phyloP scores from a whole-genome alignment of 2,888 invertebrate genomes.

The Ormyrus pomaceus region DNA sequence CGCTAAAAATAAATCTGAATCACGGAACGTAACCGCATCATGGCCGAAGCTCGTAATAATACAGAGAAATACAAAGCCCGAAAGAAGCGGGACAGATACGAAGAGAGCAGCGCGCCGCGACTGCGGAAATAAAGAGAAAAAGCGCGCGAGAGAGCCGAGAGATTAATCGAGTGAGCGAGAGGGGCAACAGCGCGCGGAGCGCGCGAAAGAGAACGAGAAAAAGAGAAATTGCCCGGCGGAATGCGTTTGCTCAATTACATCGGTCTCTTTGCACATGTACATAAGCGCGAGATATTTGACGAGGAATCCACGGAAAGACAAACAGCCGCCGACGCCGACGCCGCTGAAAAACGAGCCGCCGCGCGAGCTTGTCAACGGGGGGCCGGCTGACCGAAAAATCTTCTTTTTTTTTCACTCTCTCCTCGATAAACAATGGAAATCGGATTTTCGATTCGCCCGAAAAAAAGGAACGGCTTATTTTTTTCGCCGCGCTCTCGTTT shows the following conservation, averaged over 20 bases:
- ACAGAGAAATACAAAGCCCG: background rate
- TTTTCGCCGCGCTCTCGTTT: no score
- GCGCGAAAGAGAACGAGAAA: conserved; percentile 27
- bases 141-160: conserved; percentile 1
- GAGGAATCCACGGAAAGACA: conserved; percentile 50
- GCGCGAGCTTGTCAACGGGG: background rate
- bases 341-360: conserved; percentile 41
- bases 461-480: conserved; percentile 2
- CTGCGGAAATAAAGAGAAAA: conserved; percentile 40
- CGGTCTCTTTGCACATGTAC: conserved; percentile 10
- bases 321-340: conserved; percentile 21
- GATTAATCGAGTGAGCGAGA: conserved; percentile 23
- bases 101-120: background rate
- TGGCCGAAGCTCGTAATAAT: background rate
- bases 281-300: conserved; percentile 48
- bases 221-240: conserved; percentile 46
- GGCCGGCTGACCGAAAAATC: background rate
- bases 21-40: no score
- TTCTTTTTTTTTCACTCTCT: conserved; percentile 7
- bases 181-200: background rate
- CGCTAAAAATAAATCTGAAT: no score
- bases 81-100: background rate
- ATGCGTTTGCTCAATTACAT: conserved; percentile 56
- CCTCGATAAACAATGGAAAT: conserved; percentile 27
- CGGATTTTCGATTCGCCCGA: conserved; percentile 25